These are phyloP conservation scores for Zapus hudsonius DNA, from an alignment of 2,113 vertebrate genomes.

Conservation along the genomic window DNA sequence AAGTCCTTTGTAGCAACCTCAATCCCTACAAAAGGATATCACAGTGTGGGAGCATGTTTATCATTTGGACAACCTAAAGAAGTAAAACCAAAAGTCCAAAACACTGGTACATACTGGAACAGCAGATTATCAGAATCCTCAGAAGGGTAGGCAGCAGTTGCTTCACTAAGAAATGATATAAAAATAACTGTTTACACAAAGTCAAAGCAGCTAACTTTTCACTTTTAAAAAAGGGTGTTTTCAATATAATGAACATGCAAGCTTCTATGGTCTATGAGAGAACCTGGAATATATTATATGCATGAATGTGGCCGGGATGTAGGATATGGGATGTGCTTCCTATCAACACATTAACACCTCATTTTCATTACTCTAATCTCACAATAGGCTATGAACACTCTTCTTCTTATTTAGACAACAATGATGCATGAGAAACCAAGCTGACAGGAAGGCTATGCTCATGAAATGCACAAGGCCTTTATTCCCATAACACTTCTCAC, in stretches of 20 bases:
- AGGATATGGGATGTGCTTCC: slow-evolving; percentile 76
- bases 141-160: background rate
- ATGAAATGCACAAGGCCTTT: slow-evolving; percentile 73
- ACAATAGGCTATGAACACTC: slow-evolving; percentile 67
- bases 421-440: slow-evolving; percentile 70
- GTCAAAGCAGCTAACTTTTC: slow-evolving; percentile 66
- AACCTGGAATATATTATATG: slow-evolving; percentile 80
- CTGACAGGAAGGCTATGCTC: slow-evolving; percentile 72
- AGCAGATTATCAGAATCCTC: slow-evolving; percentile 11
- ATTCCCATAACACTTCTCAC: slow-evolving; percentile 77
- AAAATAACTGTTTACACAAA: slow-evolving; percentile 56
- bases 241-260: slow-evolving; percentile 70
- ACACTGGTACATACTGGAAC: background rate
- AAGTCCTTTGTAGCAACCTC: background rate
- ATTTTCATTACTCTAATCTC: slow-evolving; percentile 79
- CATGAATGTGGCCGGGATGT: slow-evolving; percentile 58
- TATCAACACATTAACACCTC: slow-evolving; percentile 79
- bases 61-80: background rate
- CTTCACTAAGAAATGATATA: slow-evolving; percentile 59
- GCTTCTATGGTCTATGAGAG: slow-evolving; percentile 64
- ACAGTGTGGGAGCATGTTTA: background rate
- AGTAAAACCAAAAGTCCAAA: background rate
- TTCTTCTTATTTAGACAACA: slow-evolving; percentile 78
- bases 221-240: slow-evolving; percentile 69
- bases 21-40: slow-evolving; percentile 4